A percentile compares a stretch with the other conserved stretches of the same genome.
These are phyloP conservation scores for Noctilio leporinus DNA, from an alignment of 2,113 vertebrate genomes.

Conservation along the genomic window DNA sequence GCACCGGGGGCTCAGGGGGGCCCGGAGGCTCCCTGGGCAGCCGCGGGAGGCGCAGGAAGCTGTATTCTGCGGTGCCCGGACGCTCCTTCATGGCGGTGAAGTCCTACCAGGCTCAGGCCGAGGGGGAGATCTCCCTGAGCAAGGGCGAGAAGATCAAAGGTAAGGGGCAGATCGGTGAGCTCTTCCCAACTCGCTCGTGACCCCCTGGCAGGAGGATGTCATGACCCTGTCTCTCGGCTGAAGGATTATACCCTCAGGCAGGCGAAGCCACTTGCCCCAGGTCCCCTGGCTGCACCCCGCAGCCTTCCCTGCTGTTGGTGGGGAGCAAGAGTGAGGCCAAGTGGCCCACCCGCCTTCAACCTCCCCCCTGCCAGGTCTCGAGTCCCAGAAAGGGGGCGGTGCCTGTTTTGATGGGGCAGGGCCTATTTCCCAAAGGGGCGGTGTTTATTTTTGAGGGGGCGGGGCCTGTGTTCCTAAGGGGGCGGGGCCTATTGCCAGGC, in stretches of 20 bases:
- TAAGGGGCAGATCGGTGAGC: constrained; percentile 47
- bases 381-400: fast-evolving
- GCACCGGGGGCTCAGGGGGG: constrained; percentile 65
- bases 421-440: no score
- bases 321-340: fast-evolving
- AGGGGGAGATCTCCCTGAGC: constrained; percentile 90
- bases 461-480: fast-evolving
- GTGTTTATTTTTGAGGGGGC: no score
- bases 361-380: neutral
- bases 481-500: neutral
- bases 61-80: constrained; percentile 92
- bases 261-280: no score
- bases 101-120: constrained; percentile 89
- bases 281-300: neutral
- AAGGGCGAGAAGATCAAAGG: constrained; percentile 96
- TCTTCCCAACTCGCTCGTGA: neutral
- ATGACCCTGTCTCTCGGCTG: fast-evolving
- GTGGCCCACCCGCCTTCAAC: fast-evolving
- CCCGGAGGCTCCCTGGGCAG: constrained; percentile 76
- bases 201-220: neutral
- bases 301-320: neutral
- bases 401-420: no score
- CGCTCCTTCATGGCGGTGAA: constrained; percentile 90
- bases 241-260: neutral
- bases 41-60: constrained; percentile 81